A percentile compares a stretch with the other conserved stretches of the same genome.
phyloP scores from a whole-genome alignment of 2,797 vertebrate species.

The Channallabes apus region DNA sequence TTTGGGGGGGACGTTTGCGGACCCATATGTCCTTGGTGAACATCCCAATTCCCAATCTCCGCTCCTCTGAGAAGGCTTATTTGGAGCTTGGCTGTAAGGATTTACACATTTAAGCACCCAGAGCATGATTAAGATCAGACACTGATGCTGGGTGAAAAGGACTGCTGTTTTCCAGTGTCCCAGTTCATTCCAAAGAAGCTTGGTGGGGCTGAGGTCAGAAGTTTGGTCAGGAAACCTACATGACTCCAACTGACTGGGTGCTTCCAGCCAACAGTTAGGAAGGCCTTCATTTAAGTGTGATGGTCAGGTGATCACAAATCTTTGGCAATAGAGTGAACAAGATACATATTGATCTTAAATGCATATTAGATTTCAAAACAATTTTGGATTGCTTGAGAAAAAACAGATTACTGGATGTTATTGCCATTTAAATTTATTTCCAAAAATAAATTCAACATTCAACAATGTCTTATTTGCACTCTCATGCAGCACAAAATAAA shows the following conservation, averaged over 20 bases:
- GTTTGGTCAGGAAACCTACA: too few relatives aligned
- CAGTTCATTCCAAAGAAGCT: too few relatives aligned
- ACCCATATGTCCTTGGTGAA: neutral
- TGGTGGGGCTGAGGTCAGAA: too few relatives aligned
- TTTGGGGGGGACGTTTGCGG: too few relatives aligned
- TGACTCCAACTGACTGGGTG: neutral
- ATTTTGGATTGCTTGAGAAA: neutral
- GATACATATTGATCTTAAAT: too few relatives aligned
- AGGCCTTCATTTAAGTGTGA: neutral
- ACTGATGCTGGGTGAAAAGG: too few relatives aligned
- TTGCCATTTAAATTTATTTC: neutral
- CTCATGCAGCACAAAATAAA: too few relatives aligned
- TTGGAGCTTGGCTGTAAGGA: neutral
- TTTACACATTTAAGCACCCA: neutral
- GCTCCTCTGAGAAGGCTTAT: neutral
- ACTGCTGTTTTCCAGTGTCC: too few relatives aligned
- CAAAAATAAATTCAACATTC: neutral
- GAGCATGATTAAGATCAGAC: neutral
- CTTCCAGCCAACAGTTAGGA: neutral
- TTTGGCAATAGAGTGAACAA: neutral
- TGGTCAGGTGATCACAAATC: neutral
- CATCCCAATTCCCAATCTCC: neutral
- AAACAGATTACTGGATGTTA: neutral
- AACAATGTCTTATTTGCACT: too few relatives aligned
- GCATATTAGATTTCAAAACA: neutral